Conservation (phyloP, 2,113 vertebrate species). For the Cryptotis parvus region DNA sequence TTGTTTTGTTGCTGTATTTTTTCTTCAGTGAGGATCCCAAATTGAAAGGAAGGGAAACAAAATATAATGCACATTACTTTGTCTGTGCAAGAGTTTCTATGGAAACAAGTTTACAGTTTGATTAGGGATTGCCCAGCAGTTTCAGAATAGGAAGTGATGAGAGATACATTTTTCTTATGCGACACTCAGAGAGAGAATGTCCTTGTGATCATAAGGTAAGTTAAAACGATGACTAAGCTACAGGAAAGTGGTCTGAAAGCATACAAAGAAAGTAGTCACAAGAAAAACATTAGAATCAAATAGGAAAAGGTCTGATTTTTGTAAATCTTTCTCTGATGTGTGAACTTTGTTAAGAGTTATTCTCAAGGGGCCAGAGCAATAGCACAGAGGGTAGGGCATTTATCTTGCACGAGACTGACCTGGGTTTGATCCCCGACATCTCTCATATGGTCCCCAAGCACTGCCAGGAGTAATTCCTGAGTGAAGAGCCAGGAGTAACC, state of each 20-base stretch:
- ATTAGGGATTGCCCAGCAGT: not conserved
- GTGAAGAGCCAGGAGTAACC: too few relatives aligned
- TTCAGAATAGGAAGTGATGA: not conserved
- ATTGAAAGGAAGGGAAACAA: constrained; percentile 1
- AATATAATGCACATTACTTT: not conserved
- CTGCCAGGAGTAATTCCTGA: too few relatives aligned
- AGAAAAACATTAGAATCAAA: not conserved
- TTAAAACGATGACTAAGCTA: not conserved
- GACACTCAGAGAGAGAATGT: not conserved
- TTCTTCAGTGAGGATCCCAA: not conserved
- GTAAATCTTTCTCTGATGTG: constrained; percentile 56
- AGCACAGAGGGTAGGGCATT: too few relatives aligned
- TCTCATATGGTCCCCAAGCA: too few relatives aligned
- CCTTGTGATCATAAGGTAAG: not conserved
- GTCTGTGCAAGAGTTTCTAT: not conserved
- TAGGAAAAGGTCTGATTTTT: not conserved
- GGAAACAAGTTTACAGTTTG: not conserved
- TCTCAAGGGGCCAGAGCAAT: too few relatives aligned
- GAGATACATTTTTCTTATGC: not conserved
- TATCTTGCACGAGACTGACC: too few relatives aligned
- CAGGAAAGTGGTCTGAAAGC: not conserved
- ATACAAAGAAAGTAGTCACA: not conserved
- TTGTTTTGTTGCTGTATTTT: too few relatives aligned
- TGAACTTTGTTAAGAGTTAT: constrained; percentile 49
- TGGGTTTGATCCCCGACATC: too few relatives aligned